Conservation (phyloP, 35 echinoderm and acorn worm genomes). For the Antedon bifida region DNA sequence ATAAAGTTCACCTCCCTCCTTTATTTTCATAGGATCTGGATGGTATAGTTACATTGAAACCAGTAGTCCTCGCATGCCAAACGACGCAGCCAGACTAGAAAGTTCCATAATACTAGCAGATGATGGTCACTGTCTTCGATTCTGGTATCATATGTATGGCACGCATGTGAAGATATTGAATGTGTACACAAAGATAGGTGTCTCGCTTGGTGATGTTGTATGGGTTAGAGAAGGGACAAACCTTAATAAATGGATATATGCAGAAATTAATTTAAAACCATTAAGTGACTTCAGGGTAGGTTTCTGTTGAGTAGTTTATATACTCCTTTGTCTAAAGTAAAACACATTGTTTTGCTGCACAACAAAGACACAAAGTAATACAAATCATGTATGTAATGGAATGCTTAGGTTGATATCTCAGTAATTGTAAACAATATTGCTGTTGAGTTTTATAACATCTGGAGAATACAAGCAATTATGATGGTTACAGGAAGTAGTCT, state of each 20-base stretch:
- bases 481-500: too few species aligned
- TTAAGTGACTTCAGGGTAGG: not conserved
- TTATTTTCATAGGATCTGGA: not conserved
- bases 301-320: too few species aligned
- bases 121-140: not conserved
- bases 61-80: not conserved
- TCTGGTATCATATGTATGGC: conserved; percentile 25
- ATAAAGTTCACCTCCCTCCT: too few species aligned
- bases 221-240: conserved; percentile 3
- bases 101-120: conserved; percentile 4
- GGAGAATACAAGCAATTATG: too few species aligned
- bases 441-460: too few species aligned
- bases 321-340: too few species aligned
- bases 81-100: conserved; percentile 5
- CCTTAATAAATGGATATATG: conserved; percentile 3
- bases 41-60: conserved; percentile 31
- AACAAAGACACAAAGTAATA: too few species aligned
- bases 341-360: too few species aligned
- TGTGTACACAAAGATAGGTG: not conserved
- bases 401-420: too few species aligned
- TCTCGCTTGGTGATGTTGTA: not conserved
- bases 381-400: too few species aligned
- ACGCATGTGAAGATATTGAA: conserved; percentile 11
- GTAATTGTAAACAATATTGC: too few species aligned
- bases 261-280: not conserved